These are phyloP conservation scores for Babyrousa celebensis DNA, from an alignment of 2,797 vertebrate genomes.

Conservation along the genomic window DNA sequence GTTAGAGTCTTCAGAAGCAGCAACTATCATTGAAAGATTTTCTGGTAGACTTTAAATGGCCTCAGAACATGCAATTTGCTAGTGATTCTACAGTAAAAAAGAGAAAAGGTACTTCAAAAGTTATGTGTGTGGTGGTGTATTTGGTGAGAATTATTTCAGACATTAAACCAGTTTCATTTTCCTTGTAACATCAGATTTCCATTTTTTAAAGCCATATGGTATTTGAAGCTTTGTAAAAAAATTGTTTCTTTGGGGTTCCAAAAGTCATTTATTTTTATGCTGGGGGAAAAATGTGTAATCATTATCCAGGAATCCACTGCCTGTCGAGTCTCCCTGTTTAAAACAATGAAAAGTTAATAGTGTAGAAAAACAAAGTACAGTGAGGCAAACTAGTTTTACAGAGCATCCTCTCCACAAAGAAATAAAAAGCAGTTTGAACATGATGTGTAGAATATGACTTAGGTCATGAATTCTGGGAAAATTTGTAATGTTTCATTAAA, in stretches of 20 bases:
- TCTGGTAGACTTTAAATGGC: conserved; percentile 45
- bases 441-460: not conserved
- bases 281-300: not conserved
- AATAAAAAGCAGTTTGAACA: not conserved
- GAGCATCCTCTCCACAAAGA: not conserved
- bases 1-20: conserved; percentile 52
- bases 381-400: not conserved
- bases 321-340: not conserved
- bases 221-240: not conserved
- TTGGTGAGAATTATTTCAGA: conserved; percentile 53
- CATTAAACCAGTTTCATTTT: not conserved
- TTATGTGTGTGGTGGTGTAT: not conserved
- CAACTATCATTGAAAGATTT: conserved; percentile 67
- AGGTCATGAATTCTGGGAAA: not conserved
- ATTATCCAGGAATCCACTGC: not conserved
- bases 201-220: conserved; percentile 17
- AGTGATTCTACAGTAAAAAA: conserved; percentile 42
- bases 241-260: not conserved
- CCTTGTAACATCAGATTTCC: not conserved
- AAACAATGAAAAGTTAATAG: conserved; percentile 12
- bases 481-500: not conserved
- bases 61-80: conserved; percentile 68
- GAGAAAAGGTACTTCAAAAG: conserved; percentile 36
- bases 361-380: not conserved
- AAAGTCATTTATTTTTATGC: not conserved